Percentiles rank a stretch among this genome's conserved stretches.
phyloP scores from a whole-genome alignment of 1,140 invertebrate genomes.

The Drosophila grimshawi region DNA sequence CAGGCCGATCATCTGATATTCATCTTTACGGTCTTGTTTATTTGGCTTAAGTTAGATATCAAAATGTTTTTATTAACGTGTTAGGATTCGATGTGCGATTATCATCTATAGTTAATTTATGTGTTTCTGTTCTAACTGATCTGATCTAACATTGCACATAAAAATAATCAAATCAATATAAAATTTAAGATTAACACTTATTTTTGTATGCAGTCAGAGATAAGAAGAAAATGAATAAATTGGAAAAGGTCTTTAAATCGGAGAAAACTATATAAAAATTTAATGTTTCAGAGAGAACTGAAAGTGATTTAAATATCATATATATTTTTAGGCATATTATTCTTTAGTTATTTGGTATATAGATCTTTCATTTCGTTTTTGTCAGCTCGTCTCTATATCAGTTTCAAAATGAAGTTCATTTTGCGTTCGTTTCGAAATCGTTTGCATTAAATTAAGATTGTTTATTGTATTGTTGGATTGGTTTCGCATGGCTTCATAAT shows the following conservation, averaged over 20 bases:
- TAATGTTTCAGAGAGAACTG: too few species aligned
- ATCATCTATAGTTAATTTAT: slow-evolving; percentile 33
- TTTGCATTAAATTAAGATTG: slow-evolving; percentile 66
- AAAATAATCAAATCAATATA: neutral
- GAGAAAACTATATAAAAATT: too few species aligned
- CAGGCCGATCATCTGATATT: slow-evolving; percentile 14
- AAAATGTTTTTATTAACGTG: slow-evolving; percentile 60
- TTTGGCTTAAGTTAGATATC: slow-evolving; percentile 48
- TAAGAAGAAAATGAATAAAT: neutral
- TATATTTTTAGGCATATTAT: neutral
- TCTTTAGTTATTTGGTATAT: neutral
- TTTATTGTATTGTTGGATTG: slow-evolving; percentile 50
- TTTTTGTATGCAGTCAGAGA: neutral
- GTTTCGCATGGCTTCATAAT: slow-evolving; percentile 42
- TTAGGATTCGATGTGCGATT: slow-evolving; percentile 31
- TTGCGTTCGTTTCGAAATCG: slow-evolving; percentile 42
- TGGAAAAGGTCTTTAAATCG: too few species aligned
- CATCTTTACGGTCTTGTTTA: slow-evolving; percentile 72
- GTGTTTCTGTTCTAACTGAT: neutral
- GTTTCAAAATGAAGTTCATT: slow-evolving; percentile 45
- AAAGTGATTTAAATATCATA: too few species aligned
- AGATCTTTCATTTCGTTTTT: slow-evolving; percentile 30
- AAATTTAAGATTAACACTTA: neutral
- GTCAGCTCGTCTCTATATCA: neutral
- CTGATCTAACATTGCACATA: neutral